These are phyloP conservation scores for Pyrocephalus nanus DNA, from an alignment of 2,797 vertebrate species.

Conservation along the genomic window DNA sequence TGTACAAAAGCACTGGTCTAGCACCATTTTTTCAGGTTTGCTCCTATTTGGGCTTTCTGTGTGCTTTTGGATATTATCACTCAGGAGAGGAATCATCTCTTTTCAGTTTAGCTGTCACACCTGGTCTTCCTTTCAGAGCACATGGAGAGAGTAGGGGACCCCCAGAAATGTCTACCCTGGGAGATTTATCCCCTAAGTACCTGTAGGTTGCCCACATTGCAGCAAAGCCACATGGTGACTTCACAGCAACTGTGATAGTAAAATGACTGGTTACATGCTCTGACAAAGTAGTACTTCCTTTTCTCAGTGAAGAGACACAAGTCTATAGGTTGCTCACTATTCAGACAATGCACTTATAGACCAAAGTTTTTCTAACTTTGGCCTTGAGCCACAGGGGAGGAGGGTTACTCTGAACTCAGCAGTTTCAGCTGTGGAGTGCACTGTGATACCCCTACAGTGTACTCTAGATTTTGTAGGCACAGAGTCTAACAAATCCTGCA, in stretches of 20 bases:
- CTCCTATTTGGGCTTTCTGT: neutral
- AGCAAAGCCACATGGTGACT: neutral
- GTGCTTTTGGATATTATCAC: neutral
- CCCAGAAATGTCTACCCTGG: neutral
- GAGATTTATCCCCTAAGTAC: neutral
- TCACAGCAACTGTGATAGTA: rapidly evolving
- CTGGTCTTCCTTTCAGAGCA: neutral
- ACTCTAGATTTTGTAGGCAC: neutral
- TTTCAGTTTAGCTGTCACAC: neutral
- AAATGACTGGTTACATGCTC: rapidly evolving
- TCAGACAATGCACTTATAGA: neutral
- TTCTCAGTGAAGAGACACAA: neutral
- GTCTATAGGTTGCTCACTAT: neutral
- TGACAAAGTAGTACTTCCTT: neutral
- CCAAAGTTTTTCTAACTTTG: neutral
- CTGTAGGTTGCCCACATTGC: neutral
- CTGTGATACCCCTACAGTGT: neutral
- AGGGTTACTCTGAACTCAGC: neutral
- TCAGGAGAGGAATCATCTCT: neutral
- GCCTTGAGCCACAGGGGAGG: neutral
- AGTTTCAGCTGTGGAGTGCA: neutral
- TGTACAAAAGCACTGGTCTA: neutral
- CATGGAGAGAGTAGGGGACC: neutral
- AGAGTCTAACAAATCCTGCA: neutral
- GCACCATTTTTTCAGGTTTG: neutral